A percentile compares a stretch with the other conserved stretches of the same genome.
These are phyloP conservation scores for Cuculus canorus DNA, from an alignment of 2,797 vertebrate genomes.

Conservation along the genomic window DNA sequence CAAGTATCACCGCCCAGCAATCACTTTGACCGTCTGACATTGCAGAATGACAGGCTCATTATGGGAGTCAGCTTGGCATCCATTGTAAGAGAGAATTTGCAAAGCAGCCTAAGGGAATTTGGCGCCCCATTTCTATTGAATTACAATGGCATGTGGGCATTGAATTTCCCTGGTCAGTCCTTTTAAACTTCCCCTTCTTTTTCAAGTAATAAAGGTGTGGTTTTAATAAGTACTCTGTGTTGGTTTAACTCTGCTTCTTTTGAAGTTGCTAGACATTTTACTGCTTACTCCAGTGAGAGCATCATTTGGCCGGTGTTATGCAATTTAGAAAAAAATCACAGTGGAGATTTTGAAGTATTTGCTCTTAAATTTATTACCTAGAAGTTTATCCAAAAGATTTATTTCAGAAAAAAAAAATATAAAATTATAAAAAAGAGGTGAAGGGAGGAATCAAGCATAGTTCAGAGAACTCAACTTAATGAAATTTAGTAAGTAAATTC, in stretches of 20 bases:
- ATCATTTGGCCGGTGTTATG: neutral
- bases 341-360: neutral
- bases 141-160: slow-evolving; percentile 49
- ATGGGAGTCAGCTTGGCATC: slow-evolving; percentile 5
- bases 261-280: neutral
- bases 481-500: slow-evolving; percentile 42
- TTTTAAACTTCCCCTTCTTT: slow-evolving; percentile 41
- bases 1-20: neutral
- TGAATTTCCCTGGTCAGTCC: slow-evolving; percentile 40
- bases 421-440: neutral
- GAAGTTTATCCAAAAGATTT: neutral
- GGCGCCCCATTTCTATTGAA: slow-evolving; percentile 51
- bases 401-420: neutral
- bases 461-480: neutral
- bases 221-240: slow-evolving; percentile 17
- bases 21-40: slow-evolving; percentile 8
- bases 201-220: slow-evolving; percentile 23
- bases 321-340: neutral
- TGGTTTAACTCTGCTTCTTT: slow-evolving; percentile 1
- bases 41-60: neutral
- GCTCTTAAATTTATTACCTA: neutral
- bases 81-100: slow-evolving; percentile 51
- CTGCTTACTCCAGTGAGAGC: neutral
- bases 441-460: neutral
- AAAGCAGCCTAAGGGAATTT: slow-evolving; percentile 48